phyloP scores from a whole-genome alignment of 1,140 invertebrate species.

The Drosophila saltans region DNA sequence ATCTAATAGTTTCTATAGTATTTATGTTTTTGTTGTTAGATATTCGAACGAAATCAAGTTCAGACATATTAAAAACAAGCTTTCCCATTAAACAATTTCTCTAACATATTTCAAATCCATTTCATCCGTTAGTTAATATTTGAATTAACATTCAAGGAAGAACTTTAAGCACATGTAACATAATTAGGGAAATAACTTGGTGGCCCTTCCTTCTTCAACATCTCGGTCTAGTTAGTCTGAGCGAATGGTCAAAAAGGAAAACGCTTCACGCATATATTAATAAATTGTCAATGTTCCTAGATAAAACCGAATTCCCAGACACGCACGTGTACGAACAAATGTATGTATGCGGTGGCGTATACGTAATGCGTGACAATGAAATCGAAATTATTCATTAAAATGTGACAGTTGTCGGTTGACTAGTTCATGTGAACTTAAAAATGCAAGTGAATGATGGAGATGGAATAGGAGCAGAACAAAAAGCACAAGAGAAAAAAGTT shows the following conservation, averaged over 20 bases:
- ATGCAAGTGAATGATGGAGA: slow-evolving; percentile 24
- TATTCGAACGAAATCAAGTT: too few species aligned
- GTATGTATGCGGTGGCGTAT: slow-evolving; percentile 51
- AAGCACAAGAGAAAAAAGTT: background rate
- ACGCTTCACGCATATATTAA: slow-evolving; percentile 75
- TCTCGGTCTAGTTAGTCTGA: background rate
- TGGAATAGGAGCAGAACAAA: slow-evolving; percentile 6
- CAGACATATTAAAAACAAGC: too few species aligned
- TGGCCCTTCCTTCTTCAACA: too few species aligned
- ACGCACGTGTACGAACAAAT: slow-evolving; percentile 52
- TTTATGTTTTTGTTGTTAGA: too few species aligned
- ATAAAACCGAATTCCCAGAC: slow-evolving; percentile 68
- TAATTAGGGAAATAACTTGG: background rate
- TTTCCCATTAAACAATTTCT: too few species aligned
- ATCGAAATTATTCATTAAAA: slow-evolving; percentile 79
- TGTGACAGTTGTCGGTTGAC: slow-evolving; percentile 42
- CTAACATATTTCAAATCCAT: too few species aligned
- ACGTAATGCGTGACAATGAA: slow-evolving; percentile 78
- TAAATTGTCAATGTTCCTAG: slow-evolving; percentile 53
- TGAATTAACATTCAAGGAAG: background rate
- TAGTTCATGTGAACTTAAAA: slow-evolving; percentile 3
- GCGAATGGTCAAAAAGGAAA: slow-evolving; percentile 24
- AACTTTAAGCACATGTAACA: background rate
- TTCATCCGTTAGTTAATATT: too few species aligned
- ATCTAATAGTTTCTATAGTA: too few species aligned